These are phyloP conservation scores for Gryllus bimaculatus DNA, from an alignment of 1,140 invertebrate species.

Conservation along the genomic window DNA sequence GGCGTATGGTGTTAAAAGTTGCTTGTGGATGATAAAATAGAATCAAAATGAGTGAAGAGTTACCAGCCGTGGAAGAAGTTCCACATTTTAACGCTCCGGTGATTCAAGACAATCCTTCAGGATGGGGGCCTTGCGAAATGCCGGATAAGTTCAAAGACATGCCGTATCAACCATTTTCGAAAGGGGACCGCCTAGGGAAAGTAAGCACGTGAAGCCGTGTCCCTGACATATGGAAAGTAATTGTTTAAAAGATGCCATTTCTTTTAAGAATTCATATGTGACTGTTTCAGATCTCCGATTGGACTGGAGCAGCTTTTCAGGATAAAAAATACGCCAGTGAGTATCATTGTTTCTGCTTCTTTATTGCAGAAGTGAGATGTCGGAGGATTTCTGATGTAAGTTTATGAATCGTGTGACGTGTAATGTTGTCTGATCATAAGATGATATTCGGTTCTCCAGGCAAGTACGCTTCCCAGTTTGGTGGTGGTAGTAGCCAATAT, in stretches of 20 bases:
- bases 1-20: not conserved
- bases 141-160: conserved; percentile 95
- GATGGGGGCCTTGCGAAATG: conserved; percentile 92
- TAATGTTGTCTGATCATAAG: conserved; percentile 10
- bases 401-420: not conserved
- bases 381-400: not conserved
- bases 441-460: conserved; percentile 47
- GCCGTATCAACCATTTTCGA: conserved; percentile 97
- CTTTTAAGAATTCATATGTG: not conserved
- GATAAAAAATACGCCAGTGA: conserved; percentile 92
- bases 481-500: conserved; percentile 85
- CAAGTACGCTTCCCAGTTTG: conserved; percentile 93
- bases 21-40: not conserved
- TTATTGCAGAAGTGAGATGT: not conserved
- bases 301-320: conserved; percentile 89
- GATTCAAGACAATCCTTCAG: conserved; percentile 80
- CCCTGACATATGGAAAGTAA: not conserved
- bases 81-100: conserved; percentile 53
- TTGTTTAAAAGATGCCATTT: not conserved
- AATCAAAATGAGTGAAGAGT: not conserved
- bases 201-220: conserved; percentile 34
- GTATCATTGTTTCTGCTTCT: conserved; percentile 29
- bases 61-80: conserved; percentile 13
- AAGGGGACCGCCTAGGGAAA: conserved; percentile 92
- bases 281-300: conserved; percentile 79